A percentile compares a stretch with the other conserved stretches of the same genome.
phyloP scores from a whole-genome alignment of 1,140 invertebrate genomes.

The Agrilus planipennis region DNA sequence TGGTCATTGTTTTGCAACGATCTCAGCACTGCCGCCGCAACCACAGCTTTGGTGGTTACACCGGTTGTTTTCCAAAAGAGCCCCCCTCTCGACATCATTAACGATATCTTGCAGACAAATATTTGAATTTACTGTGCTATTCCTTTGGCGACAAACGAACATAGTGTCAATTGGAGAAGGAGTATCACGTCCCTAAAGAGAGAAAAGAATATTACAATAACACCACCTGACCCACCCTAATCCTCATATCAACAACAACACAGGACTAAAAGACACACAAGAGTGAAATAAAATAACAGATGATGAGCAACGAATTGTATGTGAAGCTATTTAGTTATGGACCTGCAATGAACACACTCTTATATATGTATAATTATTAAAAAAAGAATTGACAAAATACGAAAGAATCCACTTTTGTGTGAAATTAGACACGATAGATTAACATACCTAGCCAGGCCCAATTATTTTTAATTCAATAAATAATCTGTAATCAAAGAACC shows the following conservation, averaged over 20 bases:
- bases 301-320: background rate
- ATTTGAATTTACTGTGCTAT: slow-evolving; percentile 36
- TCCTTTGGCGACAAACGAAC: slow-evolving; percentile 64
- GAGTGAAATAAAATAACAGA: background rate
- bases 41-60: too few species aligned
- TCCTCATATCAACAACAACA: too few species aligned
- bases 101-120: slow-evolving; percentile 37
- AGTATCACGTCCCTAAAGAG: slow-evolving; percentile 53
- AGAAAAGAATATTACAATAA: background rate
- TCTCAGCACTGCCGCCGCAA: too few species aligned
- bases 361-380: background rate
- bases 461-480: too few species aligned
- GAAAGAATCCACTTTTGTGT: too few species aligned
- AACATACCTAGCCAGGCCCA: too few species aligned
- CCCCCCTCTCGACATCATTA: slow-evolving; percentile 49
- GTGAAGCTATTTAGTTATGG: background rate
- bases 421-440: too few species aligned
- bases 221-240: too few species aligned
- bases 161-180: slow-evolving; percentile 65
- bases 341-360: background rate
- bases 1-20: too few species aligned
- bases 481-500: too few species aligned
- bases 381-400: background rate
- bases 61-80: slow-evolving; percentile 41
- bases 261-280: too few species aligned